Conservation (phyloP, 2,888 invertebrate genomes). For the Drosophila greeni region DNA sequence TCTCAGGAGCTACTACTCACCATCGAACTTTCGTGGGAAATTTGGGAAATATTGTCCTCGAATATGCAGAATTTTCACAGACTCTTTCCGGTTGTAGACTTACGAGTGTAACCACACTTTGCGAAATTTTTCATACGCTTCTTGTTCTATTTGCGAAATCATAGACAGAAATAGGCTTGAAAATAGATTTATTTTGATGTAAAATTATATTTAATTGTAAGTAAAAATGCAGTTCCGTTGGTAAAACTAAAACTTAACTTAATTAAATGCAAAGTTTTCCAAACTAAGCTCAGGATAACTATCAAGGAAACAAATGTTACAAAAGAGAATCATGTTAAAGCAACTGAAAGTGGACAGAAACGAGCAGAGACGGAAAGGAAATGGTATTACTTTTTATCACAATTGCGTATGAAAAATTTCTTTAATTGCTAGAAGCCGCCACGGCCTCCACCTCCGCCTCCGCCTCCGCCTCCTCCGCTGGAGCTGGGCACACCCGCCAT, state of each 20-base stretch:
- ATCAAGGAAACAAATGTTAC: constrained; percentile 71
- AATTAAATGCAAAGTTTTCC: constrained; percentile 44
- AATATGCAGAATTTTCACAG: constrained; percentile 44
- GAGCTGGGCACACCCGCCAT: constrained; percentile 35
- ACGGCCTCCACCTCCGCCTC: constrained; percentile 51
- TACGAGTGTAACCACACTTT: constrained; percentile 5
- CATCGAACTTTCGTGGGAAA: constrained; percentile 38
- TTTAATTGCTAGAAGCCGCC: constrained; percentile 77
- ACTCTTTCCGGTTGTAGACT: constrained; percentile 13
- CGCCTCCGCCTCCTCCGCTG: constrained; percentile 43
- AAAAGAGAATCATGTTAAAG: constrained; percentile 53
- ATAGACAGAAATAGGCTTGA: constrained; percentile 31
- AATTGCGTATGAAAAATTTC: constrained; percentile 77
- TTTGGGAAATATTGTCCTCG: constrained; percentile 57
- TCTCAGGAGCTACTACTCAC: constrained; percentile 16
- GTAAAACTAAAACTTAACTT: constrained; percentile 44
- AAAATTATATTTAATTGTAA: constrained; percentile 45
- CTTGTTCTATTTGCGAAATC: constrained; percentile 26
- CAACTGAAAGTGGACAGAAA: constrained; percentile 21
- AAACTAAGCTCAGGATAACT: constrained; percentile 41
- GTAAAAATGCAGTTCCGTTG: constrained; percentile 54
- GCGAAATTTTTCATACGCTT: constrained; percentile 65
- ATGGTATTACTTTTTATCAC: constrained; percentile 75
- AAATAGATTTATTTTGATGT: constrained; percentile 51
- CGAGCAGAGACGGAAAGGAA: constrained; percentile 34